Evolutionary conservation across 2,888 invertebrate genomes (phyloP), one percentile per base, ranked within the genome.

Genomic region (Amblyjoppa proteus): DNA sequence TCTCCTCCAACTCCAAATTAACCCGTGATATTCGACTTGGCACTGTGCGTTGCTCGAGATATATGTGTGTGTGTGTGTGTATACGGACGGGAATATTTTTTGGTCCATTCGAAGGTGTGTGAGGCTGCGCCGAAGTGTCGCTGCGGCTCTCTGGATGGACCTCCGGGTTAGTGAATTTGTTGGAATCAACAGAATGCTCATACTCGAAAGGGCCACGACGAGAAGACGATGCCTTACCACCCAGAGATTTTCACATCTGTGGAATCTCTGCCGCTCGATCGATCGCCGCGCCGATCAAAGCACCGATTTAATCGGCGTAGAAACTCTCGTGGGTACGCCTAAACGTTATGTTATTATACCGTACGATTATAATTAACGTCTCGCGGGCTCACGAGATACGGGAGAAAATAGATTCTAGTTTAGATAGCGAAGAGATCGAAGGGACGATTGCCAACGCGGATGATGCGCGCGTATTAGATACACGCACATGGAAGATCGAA

Each of bases 1-100:
- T 89, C 88, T 76, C 77, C 89, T 89, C 86, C 31, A 49, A 28
- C 89, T 90, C 89, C 89, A 91, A 92, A 92, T 92, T 92, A 92
- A 92, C 91, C 89, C 88, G 81, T 84, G 83, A 87, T 87, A 80
- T 85, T 85, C 76, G 83, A 85, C 73, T 83, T 76, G 68, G 41
- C 45, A 45, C 49, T 68, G 76, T 66, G 71, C 71, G 70, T 68
- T 68, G 75, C 83, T 85, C 70, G 34, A 76, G 73, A 76, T 41
- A 49, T 58, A 28, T 25, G 3, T 28, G 1, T 6, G 5, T 34
- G 6, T 34, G 6, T 6, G 34, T 34, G 41, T 49, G 45, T 45
- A 13, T 45, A 49, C 45, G 0, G 45, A 16, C 16, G 3, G 16
- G 45, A 3, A 49, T 41, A 41, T 49, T 49, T 41, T 49, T 49